Evolutionary conservation across 2,797 vertebrate genomes (phyloP).

Genomic region (Poeciliopsis paucimaculata): DNA sequence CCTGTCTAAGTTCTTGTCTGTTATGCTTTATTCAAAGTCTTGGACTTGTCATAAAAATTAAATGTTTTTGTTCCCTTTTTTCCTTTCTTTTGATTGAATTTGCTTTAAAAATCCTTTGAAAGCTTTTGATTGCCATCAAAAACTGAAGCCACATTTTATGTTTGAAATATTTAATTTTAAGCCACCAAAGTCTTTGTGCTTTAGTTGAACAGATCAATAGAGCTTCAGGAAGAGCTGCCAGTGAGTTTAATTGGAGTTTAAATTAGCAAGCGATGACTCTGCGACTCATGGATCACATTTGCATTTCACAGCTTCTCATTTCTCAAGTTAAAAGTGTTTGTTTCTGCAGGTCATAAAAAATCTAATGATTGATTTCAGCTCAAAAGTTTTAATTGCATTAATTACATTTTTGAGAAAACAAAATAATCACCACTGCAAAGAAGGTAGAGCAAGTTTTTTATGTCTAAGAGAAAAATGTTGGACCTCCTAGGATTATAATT

Average conservation of each 20-base stretch:
- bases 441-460: background rate
- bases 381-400: background rate
- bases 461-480: background rate
- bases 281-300: background rate
- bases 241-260: constrained; percentile 6
- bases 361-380: background rate
- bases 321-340: background rate
- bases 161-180: background rate
- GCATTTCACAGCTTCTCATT: background rate
- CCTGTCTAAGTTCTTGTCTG: background rate
- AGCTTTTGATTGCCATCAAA: background rate
- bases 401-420: background rate
- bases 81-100: background rate
- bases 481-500: background rate
- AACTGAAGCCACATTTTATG: background rate
- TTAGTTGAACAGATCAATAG: background rate
- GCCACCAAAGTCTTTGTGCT: background rate
- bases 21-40: background rate
- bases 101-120: background rate
- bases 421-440: background rate
- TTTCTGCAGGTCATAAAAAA: background rate
- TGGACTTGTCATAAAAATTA: background rate
- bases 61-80: background rate
- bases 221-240: background rate
- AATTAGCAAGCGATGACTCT: background rate